Percentiles rank a stretch among this genome's conserved stretches.
Evolutionary conservation across 2,797 vertebrate species (phyloP).

Genomic region (Mormyrops attenuatus): DNA sequence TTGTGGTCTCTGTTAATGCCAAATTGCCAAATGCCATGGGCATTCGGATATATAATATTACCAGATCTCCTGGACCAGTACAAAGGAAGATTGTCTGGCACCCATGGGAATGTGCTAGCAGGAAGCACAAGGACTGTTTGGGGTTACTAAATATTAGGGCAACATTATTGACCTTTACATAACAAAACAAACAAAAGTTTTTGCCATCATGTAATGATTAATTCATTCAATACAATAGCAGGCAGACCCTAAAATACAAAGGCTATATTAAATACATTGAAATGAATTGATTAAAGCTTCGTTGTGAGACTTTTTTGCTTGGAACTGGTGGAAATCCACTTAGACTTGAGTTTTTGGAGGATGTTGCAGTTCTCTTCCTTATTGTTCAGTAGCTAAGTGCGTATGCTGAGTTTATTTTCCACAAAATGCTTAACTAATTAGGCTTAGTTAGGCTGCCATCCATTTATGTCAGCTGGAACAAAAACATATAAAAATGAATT

Average conservation of each 20-base stretch:
- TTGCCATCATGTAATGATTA: background rate
- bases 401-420: background rate
- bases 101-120: background rate
- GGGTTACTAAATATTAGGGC: conserved; percentile 28
- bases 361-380: background rate
- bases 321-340: background rate
- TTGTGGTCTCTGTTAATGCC: conserved; percentile 12
- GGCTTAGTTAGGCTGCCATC: background rate
- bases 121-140: conserved; percentile 21
- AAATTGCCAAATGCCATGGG: conserved; percentile 28
- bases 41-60: conserved; percentile 43
- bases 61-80: conserved; percentile 32
- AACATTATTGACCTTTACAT: conserved; percentile 22
- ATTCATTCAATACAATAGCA: background rate
- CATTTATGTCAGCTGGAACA: background rate
- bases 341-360: background rate
- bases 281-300: background rate
- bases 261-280: background rate
- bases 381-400: background rate
- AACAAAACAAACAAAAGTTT: background rate
- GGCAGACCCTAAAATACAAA: background rate
- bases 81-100: conserved; percentile 44
- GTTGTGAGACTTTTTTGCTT: background rate
- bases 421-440: background rate
- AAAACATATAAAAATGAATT: background rate